Base-by-base conservation (phyloP, 1,140 invertebrate genomes). In the Nixonia krombeini region DNA sequence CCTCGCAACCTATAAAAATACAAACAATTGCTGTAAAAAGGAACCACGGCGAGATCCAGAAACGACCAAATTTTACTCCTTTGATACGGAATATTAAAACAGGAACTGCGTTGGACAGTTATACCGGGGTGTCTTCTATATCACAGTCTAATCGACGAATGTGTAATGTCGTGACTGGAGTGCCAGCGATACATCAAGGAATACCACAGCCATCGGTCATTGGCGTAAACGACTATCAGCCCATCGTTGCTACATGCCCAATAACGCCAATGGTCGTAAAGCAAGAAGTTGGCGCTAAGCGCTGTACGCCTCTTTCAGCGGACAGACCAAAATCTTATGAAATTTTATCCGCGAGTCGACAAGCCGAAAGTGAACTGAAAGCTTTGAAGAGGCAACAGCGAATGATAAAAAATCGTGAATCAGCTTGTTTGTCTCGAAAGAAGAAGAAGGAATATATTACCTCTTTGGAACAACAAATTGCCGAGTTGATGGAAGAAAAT, bases 391-490 rank as follows among this genome's bases (percentile, higher is more conserved):
- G 93, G 70, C 93, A 95, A 74, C 93, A 95, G 74, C 88, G 94
- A 67, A 96, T 95, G 92, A 96, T 96, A 29, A 96, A 95, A 87
- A 96, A 93, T 84, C 79, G 89, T 73, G 94, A 97, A 85, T 96
- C 94, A 0, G 95, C 95, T 6, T 94, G 93, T 80, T 86, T 96
- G 40, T 96, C 94, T 0, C 86, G 95, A 12, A 95, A 96, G 80
- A 94, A 95, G 80, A 96, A 96, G 74, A 96, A 96, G 77, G 95
- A 96, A 79, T 96, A 96, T 78, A 89, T 97, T 6, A 88, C 89
- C 25, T 89, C 89, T 0, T 81, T 97, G 44, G 95, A 97, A 76
- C 87, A 87, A 37, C 87, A 90, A 74, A 83, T 96, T 18, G 83
- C 88, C 21, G 88, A 90, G 28, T 88, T 94, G 10, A 87, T 90